Conservation (phyloP, 2,113 vertebrate species). For the Actenoides hombroni region DNA sequence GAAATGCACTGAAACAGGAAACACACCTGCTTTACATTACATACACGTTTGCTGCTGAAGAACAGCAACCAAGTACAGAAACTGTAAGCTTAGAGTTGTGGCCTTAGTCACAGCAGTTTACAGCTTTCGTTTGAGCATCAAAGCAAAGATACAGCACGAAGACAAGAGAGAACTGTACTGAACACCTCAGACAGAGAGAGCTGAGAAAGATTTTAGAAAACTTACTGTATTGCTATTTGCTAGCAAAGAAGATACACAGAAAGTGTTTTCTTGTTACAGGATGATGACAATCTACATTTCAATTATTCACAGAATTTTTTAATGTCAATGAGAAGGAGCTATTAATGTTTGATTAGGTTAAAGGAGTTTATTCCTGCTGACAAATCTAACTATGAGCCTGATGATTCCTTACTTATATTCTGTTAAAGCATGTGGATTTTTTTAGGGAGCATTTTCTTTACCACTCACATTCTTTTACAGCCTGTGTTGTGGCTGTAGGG, state of each 20-base stretch:
- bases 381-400: background rate
- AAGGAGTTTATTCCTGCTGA: background rate
- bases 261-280: background rate
- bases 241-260: background rate
- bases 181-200: fast-evolving
- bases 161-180: background rate
- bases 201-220: background rate
- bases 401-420: background rate
- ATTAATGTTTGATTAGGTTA: background rate
- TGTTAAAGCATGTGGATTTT: background rate
- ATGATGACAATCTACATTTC: background rate
- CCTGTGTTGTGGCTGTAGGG: no score
- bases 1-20: background rate
- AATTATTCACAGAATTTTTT: background rate
- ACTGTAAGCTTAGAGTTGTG: background rate
- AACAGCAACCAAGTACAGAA: background rate
- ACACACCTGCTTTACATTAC: background rate
- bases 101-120: background rate
- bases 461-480: background rate
- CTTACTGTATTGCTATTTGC: background rate
- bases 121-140: background rate
- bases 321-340: background rate
- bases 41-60: background rate
- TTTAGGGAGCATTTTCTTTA: background rate
- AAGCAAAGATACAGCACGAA: background rate